These are phyloP conservation scores for Lytechinus variegatus DNA, from an alignment of 35 echinoderm and acorn worm species.

Conservation along the genomic window DNA sequence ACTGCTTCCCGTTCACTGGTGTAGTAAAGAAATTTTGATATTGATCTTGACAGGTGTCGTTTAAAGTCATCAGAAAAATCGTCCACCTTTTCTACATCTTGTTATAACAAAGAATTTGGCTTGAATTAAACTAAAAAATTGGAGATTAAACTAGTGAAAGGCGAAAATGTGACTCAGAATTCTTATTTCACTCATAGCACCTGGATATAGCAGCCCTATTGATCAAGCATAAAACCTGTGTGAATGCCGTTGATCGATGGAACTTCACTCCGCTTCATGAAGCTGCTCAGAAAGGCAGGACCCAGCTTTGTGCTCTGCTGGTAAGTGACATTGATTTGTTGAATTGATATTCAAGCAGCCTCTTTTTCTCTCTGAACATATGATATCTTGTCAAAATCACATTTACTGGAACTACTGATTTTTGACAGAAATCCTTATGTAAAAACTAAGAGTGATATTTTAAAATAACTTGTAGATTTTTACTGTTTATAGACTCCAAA, in stretches of 20 bases:
- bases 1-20: no score
- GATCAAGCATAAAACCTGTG: conserved; percentile 95
- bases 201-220: conserved; percentile 94
- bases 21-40: no score
- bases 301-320: conserved; percentile 96
- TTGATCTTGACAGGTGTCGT: no score
- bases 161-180: not conserved
- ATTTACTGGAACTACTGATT: not conserved
- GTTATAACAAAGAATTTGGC: no score
- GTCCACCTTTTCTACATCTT: no score
- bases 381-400: not conserved
- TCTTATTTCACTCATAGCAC: conserved; percentile 70
- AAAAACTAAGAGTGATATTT: no score
- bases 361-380: not conserved
- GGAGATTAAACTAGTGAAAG: no score
- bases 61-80: no score
- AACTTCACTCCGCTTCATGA: conserved; percentile 98
- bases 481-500: no score
- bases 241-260: conserved; percentile 97
- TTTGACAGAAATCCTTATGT: no score
- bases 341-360: not conserved
- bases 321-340: conserved; percentile 62
- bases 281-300: conserved; percentile 98
- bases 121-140: no score
- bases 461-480: no score